A percentile compares a stretch with the other conserved stretches of the same genome.
Evolutionary conservation across 2,888 invertebrate species (phyloP).

Genomic region (Temnothorax ravouxi): DNA sequence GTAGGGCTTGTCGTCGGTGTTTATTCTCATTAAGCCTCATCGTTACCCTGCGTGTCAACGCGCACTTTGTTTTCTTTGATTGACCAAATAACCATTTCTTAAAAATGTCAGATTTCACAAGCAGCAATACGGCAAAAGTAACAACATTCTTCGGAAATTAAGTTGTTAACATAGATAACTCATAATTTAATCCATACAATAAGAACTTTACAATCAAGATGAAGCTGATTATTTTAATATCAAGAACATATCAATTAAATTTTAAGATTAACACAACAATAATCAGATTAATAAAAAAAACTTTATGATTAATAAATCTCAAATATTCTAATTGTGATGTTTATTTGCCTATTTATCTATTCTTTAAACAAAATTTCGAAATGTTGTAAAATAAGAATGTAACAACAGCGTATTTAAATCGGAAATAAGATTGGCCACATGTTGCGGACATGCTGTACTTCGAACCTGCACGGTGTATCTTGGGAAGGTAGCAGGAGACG

Average conservation of each 20-base stretch:
- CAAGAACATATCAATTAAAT: neutral
- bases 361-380: neutral
- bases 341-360: neutral
- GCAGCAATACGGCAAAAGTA: too few species aligned
- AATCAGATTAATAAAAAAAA: neutral
- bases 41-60: conserved; percentile 32
- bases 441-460: conserved; percentile 65
- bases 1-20: conserved; percentile 56
- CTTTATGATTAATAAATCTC: neutral
- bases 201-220: neutral
- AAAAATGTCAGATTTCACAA: conserved; percentile 6
- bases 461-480: conserved; percentile 61
- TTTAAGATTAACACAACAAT: neutral
- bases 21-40: conserved; percentile 47
- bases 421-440: conserved; percentile 69
- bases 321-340: neutral
- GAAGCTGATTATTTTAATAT: neutral
- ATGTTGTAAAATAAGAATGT: neutral
- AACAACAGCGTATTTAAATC: conserved; percentile 36
- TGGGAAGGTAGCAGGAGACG: conserved; percentile 36
- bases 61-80: conserved; percentile 25
- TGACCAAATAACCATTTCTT: conserved; percentile 3
- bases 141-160: neutral
- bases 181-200: neutral
- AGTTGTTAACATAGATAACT: neutral